phyloP scores from a whole-genome alignment of 2,113 vertebrate genomes.

The Cathartes aura region DNA sequence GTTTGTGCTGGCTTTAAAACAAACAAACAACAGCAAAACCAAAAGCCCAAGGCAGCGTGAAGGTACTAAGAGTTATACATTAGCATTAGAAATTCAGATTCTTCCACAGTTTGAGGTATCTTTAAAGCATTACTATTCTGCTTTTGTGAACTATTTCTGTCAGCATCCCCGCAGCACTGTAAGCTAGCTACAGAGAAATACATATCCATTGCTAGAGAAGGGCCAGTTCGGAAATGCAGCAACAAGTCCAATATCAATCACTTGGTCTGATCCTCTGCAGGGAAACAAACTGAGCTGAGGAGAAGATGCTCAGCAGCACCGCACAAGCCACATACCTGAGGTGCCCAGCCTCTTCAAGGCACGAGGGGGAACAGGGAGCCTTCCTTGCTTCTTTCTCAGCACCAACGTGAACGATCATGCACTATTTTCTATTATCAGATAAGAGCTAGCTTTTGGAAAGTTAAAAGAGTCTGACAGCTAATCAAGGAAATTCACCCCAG shows the following conservation, averaged over 20 bases:
- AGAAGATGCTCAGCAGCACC: neutral
- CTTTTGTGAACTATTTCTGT: neutral
- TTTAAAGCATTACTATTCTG: neutral
- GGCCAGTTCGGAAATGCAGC: neutral
- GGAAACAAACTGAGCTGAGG: neutral
- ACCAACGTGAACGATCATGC: neutral
- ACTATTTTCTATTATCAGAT: neutral
- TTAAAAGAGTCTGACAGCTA: neutral
- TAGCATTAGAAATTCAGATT: neutral
- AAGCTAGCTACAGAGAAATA: neutral
- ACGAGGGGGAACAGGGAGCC: neutral
- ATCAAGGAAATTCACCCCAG: neutral
- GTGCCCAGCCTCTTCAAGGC: neutral
- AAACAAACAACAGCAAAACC: neutral
- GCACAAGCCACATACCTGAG: neutral
- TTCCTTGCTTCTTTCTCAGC: neutral
- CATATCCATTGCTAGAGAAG: neutral
- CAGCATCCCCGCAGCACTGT: neutral
- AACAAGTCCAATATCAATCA: neutral
- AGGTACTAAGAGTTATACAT: neutral
- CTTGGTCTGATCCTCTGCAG: neutral
- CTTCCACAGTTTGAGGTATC: neutral
- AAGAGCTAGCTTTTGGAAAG: neutral
- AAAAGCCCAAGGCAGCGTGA: neutral
- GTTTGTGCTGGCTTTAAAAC: neutral